phyloP scores from a whole-genome alignment of 2,888 invertebrate genomes.

The Hoplodrina ambigua region DNA sequence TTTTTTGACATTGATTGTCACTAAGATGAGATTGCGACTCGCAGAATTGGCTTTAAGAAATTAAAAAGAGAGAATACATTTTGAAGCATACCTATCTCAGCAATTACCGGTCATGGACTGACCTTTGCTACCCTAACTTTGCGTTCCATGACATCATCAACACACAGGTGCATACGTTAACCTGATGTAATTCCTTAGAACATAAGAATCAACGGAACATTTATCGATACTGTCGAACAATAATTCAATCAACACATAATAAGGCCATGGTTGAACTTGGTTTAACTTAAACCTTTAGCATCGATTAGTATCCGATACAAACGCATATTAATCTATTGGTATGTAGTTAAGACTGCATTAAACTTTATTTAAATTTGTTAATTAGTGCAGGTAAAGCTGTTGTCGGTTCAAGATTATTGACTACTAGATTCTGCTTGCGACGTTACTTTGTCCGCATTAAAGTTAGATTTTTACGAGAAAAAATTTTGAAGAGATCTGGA shows the following conservation, averaged over 20 bases:
- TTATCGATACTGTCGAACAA: constrained; percentile 64
- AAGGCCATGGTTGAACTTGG: constrained; percentile 77
- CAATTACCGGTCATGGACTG: constrained; percentile 18
- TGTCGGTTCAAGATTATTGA: neutral
- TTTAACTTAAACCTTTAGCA: constrained; percentile 76
- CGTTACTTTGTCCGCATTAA: no score
- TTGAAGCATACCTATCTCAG: constrained; percentile 17
- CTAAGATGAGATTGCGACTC: no score
- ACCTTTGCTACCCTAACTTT: constrained; percentile 34
- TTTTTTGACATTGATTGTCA: no score
- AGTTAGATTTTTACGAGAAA: no score
- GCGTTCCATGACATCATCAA: constrained; percentile 40
- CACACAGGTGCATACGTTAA: constrained; percentile 30
- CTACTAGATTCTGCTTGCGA: no score
- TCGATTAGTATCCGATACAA: constrained; percentile 66
- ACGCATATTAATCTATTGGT: constrained; percentile 73
- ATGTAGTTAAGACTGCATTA: constrained; percentile 31
- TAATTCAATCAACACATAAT: constrained; percentile 71
- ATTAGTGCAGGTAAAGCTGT: constrained; percentile 12
- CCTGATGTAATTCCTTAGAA: constrained; percentile 55
- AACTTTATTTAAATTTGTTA: constrained; percentile 39
- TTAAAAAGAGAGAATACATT: no score
- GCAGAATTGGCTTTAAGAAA: no score
- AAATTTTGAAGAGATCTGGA: no score
- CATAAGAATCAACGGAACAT: constrained; percentile 48